Percentiles rank a stretch among this genome's conserved stretches.
Conservation (phyloP, 2,888 invertebrate genomes). For the Cacoxenus indagator region DNA sequence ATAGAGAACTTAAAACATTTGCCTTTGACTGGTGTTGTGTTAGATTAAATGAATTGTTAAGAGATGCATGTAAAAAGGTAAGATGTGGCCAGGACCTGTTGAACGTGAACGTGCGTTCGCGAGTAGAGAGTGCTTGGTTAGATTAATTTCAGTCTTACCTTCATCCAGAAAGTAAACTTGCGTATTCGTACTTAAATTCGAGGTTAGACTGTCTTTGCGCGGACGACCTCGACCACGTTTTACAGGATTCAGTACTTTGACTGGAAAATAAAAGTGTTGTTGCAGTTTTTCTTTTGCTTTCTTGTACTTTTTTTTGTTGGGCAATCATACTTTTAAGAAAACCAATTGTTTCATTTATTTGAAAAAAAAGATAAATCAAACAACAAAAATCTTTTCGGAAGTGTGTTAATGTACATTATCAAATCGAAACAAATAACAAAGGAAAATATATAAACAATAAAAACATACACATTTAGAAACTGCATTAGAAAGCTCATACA, state of each 20-base stretch:
- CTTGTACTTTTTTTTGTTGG: constrained; percentile 1
- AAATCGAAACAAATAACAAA: constrained; percentile 4
- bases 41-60: too few species aligned
- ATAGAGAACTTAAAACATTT: too few species aligned
- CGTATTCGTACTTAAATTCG: constrained; percentile 71
- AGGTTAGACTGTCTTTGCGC: constrained; percentile 73
- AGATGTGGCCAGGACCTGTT: constrained; percentile 26
- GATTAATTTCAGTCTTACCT: constrained; percentile 72
- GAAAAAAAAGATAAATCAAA: constrained; percentile 1
- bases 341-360: not conserved
- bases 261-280: constrained; percentile 60
- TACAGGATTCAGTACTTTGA: constrained; percentile 71
- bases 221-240: constrained; percentile 76
- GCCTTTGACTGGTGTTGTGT: too few species aligned
- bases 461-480: constrained; percentile 20
- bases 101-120: constrained; percentile 1
- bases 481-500: constrained; percentile 22
- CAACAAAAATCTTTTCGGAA: constrained; percentile 13
- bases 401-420: not conserved
- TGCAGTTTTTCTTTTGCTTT: constrained; percentile 34
- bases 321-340: not conserved
- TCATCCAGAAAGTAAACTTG: constrained; percentile 82
- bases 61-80: too few species aligned
- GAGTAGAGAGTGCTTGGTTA: constrained; percentile 29
- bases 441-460: not conserved